These are phyloP conservation scores for Sandelia bainsii DNA, from an alignment of 2,797 vertebrate genomes.

Conservation along the genomic window DNA sequence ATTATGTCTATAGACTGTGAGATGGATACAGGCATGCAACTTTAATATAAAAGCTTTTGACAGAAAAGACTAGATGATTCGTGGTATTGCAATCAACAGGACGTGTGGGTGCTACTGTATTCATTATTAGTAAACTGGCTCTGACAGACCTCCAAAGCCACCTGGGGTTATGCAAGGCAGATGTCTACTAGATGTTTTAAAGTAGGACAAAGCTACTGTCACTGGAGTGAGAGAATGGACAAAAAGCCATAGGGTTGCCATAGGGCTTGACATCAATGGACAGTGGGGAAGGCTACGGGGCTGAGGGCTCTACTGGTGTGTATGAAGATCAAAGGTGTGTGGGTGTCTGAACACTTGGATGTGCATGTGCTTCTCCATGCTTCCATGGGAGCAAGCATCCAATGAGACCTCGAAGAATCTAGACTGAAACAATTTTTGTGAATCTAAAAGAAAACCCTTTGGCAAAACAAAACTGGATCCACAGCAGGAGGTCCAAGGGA, in stretches of 20 bases:
- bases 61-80: slow-evolving; percentile 26
- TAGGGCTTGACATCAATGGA: slow-evolving; percentile 55
- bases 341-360: slow-evolving; percentile 47
- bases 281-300: slow-evolving; percentile 40
- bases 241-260: slow-evolving; percentile 45
- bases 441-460: slow-evolving; percentile 32
- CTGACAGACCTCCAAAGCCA: slow-evolving; percentile 53
- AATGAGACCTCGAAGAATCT: slow-evolving; percentile 55
- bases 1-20: slow-evolving; percentile 4
- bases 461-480: slow-evolving; percentile 52
- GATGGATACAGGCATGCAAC: slow-evolving; percentile 1
- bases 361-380: slow-evolving; percentile 32
- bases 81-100: slow-evolving; percentile 32
- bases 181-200: slow-evolving; percentile 40
- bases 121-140: slow-evolving; percentile 37
- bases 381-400: slow-evolving; percentile 38
- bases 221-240: slow-evolving; percentile 39
- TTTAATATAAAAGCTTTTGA: slow-evolving; percentile 21
- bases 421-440: slow-evolving; percentile 41
- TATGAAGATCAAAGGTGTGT: slow-evolving; percentile 70
- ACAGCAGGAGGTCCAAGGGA: slow-evolving; percentile 60
- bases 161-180: slow-evolving; percentile 48
- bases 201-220: slow-evolving; percentile 68
- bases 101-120: slow-evolving; percentile 32
- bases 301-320: slow-evolving; percentile 36